Base-by-base conservation (phyloP, 1,140 invertebrate genomes). In the Chlorops oryzae region DNA sequence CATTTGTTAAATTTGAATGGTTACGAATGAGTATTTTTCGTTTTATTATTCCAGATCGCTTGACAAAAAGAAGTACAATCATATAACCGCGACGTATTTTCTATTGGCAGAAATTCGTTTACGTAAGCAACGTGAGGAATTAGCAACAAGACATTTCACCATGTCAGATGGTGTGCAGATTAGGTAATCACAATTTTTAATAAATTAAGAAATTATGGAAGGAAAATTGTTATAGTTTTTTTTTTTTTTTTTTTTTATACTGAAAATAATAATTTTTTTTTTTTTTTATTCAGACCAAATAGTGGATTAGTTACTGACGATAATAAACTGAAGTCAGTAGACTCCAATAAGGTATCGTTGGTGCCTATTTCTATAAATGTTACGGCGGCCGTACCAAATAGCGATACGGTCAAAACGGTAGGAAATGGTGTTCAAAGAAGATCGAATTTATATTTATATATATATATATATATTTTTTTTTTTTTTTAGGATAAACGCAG, bases 31-130 rank as follows among this genome's bases (percentile, higher is more conserved):
- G 35, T 35, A 35, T 7, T 15, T 38, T 25, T 10, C n/a, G 20
- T 18, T 35, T 42, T 3, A 13, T 10, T 22, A 41, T 32, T 51
- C 13, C 66, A 94, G 91, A 58, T 87, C 92, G 47, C 74, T 98
- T 54, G 92, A 97, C 65, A 90, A 87, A 68, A 93, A 97, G 77
- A 90, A 94, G 64, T 99, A 99, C 75, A 96, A 96, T 75, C 92
- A 98, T 73, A 89, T 99, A 57, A 97, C 96, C 24, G 96, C 96
- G 22, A 99, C 96, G 23, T 99, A 98, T 77, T 99, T 93, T 77
- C 77, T 99, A 58, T 76, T 99, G 53, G 95, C 94, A 20, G 96
- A 99, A 76, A 77, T 93, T 51, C 92, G 94, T 72, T 75, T 96
- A 20, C 80, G 82, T 66, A 79, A 84, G 37, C 81, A 87, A 47